Conservation (phyloP, 2,797 vertebrate species). For the Astyanax mexicanus region DNA sequence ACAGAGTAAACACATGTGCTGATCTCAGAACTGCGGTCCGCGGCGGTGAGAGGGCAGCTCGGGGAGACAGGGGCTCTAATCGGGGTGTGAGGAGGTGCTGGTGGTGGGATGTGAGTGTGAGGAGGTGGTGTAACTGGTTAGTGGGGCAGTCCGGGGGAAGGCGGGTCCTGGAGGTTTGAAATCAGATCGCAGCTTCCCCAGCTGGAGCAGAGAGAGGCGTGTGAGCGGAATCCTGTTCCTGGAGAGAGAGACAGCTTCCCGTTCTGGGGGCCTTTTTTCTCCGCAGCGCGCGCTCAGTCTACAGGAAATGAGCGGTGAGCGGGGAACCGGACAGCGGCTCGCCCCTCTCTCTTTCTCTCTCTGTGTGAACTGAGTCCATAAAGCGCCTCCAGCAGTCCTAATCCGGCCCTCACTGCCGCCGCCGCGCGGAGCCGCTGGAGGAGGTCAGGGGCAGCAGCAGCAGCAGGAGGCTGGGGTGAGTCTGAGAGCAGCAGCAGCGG, state of each 20-base stretch:
- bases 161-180: background rate
- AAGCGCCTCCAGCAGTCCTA: background rate
- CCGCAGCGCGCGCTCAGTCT: background rate
- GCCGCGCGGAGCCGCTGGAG: background rate
- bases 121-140: background rate
- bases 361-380: background rate
- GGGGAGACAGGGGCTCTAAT: too few relatives aligned
- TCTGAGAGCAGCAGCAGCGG: background rate
- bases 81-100: background rate
- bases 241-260: background rate
- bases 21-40: too few relatives aligned
- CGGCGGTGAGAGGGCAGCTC: too few relatives aligned
- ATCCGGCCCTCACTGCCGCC: background rate
- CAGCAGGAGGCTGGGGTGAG: conserved; percentile 17
- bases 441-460: background rate
- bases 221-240: background rate
- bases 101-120: background rate
- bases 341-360: background rate
- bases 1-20: too few relatives aligned
- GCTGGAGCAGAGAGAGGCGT: background rate
- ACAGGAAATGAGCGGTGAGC: conserved; percentile 13
- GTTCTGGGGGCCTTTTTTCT: background rate
- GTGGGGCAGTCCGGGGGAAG: background rate
- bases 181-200: background rate
- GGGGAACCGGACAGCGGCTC: background rate